Base-by-base conservation (phyloP, 2,888 invertebrate genomes). In the Agonopterix arenella region DNA sequence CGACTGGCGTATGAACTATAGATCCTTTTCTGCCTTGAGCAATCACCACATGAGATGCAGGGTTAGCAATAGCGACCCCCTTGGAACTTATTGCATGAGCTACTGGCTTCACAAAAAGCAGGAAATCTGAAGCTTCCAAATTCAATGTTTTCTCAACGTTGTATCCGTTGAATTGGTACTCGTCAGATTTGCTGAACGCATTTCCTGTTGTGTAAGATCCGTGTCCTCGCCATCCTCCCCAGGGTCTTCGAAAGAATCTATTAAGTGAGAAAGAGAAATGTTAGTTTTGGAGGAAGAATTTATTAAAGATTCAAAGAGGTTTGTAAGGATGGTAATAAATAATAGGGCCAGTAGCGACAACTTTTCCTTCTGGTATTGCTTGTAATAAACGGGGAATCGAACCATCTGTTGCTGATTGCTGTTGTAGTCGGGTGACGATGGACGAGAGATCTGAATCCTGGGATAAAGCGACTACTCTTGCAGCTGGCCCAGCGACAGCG, bases 401-500 rank as follows among this genome's bases (percentile, higher is more conserved):
- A 75, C 77, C 72, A 56, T 81, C 76, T 48, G 65, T 66, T 58
- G 69, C 55, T 66, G 80, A 64, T 70, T 81, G 70, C 56, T 74
- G 68, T 57, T 77, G 80, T n/a, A 86, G 84, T 45, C 77, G 77
- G 49, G 83, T 76, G 46, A 91, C 76, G 52, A 92, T 64, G 54
- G 90, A 84, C 45, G 89, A 85, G n/a, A 94, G 74, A 69, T 93
- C 92, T 3, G 91, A 80, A 4, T 88, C 82, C 1, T 91, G 89
- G 37, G 93, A 91, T 53, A 94, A 90, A 4, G 94, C 92, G 49
- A 94, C 89, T 8, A 95, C 91, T 61, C 92, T 91, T 0, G 94
- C 93, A 0, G 93, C 93, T 0, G 94, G 93, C 0, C 95, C 95
- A 0, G 94, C 95, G 8, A 95, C 93, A 2, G 95, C 94, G 11